These are phyloP conservation scores for Cynocephalus volans DNA, from an alignment of 2,113 vertebrate species.

Conservation along the genomic window DNA sequence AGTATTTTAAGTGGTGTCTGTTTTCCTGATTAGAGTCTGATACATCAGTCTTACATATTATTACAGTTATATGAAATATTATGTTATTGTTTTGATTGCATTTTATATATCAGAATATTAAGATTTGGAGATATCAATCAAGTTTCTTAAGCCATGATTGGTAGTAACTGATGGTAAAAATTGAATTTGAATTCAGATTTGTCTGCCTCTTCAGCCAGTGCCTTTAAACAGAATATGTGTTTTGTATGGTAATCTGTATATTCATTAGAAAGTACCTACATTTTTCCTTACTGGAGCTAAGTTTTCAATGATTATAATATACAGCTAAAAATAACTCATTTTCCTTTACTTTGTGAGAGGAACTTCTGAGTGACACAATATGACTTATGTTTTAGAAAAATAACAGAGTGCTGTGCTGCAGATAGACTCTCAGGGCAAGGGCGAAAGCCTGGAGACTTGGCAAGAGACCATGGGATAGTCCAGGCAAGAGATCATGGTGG, in stretches of 20 bases:
- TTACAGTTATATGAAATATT: background rate
- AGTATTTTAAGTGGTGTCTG: background rate
- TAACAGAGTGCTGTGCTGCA: rapidly evolving
- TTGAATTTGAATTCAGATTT: background rate
- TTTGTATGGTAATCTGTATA: background rate
- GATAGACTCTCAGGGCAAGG: too few species aligned
- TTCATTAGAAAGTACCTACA: background rate
- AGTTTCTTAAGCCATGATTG: constrained; percentile 3
- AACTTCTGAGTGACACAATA: background rate
- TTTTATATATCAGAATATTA: background rate
- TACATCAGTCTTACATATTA: background rate
- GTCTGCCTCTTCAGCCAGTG: background rate
- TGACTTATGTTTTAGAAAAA: background rate
- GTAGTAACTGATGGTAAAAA: background rate
- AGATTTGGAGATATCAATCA: background rate
- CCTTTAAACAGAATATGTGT: background rate
- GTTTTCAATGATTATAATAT: background rate
- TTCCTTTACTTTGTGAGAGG: background rate
- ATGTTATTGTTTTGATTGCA: background rate
- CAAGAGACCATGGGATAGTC: background rate
- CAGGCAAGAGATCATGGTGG: background rate
- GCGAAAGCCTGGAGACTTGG: background rate
- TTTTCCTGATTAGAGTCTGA: background rate
- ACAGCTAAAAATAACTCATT: background rate
- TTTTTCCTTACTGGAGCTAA: background rate